Base-by-base conservation (phyloP, 2,113 vertebrate species). In the Chaetorhynchus papuensis region DNA sequence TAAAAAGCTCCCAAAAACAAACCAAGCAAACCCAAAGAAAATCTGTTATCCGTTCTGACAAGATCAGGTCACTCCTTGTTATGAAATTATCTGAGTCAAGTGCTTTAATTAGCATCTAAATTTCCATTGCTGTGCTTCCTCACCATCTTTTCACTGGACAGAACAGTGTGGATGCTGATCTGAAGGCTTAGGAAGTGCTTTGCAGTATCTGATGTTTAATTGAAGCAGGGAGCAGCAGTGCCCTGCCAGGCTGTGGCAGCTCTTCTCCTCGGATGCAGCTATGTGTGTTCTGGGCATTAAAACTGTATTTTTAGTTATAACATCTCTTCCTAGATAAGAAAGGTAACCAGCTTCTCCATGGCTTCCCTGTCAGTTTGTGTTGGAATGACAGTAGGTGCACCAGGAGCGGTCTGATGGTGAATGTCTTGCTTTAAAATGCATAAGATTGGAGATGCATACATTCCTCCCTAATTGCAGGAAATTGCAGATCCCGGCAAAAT, bases 391-490 rank as follows among this genome's bases (percentile, higher is more conserved):
- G 5, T 76, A 68, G 65, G 56, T 82, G 61, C 4, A 57, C 61
- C 77, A 57, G 65, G 54, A 97, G 42, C 24, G 3, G 86, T 63
- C 47, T 23, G 80, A 54, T 42, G 83, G 56, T 15, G 53, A 74
- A 30, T 39, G 54, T 80, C 90, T 90, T 84, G 53, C 72, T 93
- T 93, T 87, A 64, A 92, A 84, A 91, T 92, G 70, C 53, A 0
- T 61, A 78, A 90, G 85, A 84, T 65, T 56, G 72, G 90, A 78
- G 83, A 90, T 87, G 69, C 66, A 66, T 68, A 77, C 49, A 23
- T 87, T 95, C 76, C 45, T 63, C 63, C 80, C 83, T 96, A 96
- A 96, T 93, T 97, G 91, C 94, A 91, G 87, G 89, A 96, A 94
- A 93, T 85, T 95, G 89, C 95, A 93, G 92, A 93, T 96, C 87